These are phyloP conservation scores for Trachemys scripta DNA, from an alignment of 2,113 vertebrate genomes.

Conservation along the genomic window DNA sequence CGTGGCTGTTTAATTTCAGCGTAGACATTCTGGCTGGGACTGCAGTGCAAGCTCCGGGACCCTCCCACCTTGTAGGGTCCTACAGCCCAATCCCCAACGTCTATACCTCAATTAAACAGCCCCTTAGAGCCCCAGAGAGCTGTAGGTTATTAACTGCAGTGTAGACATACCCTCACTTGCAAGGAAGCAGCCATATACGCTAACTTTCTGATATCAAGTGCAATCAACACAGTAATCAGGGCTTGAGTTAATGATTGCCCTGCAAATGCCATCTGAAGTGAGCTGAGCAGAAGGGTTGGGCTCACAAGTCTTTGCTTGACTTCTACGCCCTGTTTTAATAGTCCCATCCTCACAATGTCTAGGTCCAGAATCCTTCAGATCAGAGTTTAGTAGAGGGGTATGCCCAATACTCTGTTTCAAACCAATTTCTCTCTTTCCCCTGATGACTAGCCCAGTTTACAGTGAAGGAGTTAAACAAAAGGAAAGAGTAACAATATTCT, in stretches of 20 bases:
- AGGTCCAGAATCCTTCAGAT: not conserved
- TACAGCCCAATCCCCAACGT: not conserved
- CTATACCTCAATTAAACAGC: not conserved
- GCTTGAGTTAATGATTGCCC: slow-evolving; percentile 62
- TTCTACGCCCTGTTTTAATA: not conserved
- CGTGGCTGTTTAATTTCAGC: not conserved
- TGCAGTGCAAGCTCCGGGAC: not conserved
- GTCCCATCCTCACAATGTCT: not conserved
- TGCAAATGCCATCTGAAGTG: slow-evolving; percentile 49
- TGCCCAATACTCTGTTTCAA: not conserved
- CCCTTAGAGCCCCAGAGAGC: not conserved
- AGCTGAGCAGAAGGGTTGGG: slow-evolving; percentile 58
- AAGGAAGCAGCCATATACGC: slow-evolving; percentile 40
- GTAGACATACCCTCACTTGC: not conserved
- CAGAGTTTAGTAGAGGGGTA: not conserved
- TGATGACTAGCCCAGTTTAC: not conserved
- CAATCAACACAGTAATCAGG: slow-evolving; percentile 31
- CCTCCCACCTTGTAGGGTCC: not conserved
- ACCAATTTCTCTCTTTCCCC: not conserved
- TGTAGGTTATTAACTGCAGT: not conserved
- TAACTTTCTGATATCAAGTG: not conserved
- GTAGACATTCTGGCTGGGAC: not conserved
- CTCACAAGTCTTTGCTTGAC: not conserved
- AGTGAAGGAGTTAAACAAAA: not conserved
- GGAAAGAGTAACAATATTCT: not conserved